Conservation (phyloP, 2,113 vertebrate genomes). For the Myiozetetes cayanensis region DNA sequence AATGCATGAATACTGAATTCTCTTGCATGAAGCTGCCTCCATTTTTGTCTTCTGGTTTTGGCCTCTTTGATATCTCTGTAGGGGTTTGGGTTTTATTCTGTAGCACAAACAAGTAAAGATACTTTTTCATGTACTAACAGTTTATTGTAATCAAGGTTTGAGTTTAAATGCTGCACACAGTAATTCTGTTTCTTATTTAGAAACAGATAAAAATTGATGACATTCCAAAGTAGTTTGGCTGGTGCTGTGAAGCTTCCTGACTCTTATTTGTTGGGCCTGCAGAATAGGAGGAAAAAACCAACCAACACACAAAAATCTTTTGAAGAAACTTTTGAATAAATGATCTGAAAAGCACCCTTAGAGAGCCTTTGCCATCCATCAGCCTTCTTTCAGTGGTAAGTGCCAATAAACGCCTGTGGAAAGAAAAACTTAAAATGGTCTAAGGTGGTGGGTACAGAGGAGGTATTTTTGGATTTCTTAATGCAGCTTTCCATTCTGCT, state of each 20-base stretch:
- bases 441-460: conserved; percentile 5
- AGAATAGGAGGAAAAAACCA: neutral
- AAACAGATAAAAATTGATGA: neutral
- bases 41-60: neutral
- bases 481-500: conserved; percentile 39
- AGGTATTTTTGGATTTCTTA: conserved; percentile 68
- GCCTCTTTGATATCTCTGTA: neutral
- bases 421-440: conserved; percentile 36
- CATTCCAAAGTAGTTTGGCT: neutral
- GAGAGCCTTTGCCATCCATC: conserved; percentile 37
- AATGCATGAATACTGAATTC: neutral
- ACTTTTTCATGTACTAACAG: neutral
- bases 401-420: conserved; percentile 23
- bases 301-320: neutral
- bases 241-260: neutral
- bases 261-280: neutral
- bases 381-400: conserved; percentile 20
- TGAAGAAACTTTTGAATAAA: neutral
- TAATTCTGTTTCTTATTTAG: neutral
- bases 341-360: neutral
- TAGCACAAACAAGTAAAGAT: neutral
- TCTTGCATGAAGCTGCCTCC: neutral
- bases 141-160: neutral
- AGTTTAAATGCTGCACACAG: neutral
- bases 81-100: neutral